Evolutionary conservation across 2,113 vertebrate genomes (phyloP).

Genomic region (Cryptomyrus ogoouensis): DNA sequence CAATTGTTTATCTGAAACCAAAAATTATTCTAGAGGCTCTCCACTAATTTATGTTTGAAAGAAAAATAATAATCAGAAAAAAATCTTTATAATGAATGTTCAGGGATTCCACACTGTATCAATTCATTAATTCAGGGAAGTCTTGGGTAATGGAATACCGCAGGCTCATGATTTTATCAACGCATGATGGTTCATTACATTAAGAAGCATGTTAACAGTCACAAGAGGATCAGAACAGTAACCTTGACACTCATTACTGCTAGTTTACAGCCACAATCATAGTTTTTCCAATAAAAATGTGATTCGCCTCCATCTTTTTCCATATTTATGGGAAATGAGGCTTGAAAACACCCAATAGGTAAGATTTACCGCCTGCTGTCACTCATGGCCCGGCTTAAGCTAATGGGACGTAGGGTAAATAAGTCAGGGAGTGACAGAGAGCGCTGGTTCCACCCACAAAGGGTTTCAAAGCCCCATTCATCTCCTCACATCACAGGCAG

Average conservation of each 20-base stretch:
- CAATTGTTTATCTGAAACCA: not conserved
- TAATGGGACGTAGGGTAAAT: not conserved
- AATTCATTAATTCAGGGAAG: constrained; percentile 1
- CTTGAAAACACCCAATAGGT: not conserved
- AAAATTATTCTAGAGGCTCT: not conserved
- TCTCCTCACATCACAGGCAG: not conserved
- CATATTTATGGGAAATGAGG: constrained; percentile 7
- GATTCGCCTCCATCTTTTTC: not conserved
- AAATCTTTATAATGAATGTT: not conserved
- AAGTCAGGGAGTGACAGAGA: not conserved
- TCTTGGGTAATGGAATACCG: not conserved
- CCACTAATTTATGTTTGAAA: not conserved
- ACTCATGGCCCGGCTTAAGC: not conserved
- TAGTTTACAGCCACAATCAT: not conserved
- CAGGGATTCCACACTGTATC: not conserved
- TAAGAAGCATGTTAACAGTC: not conserved
- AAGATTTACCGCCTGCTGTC: constrained; percentile 1
- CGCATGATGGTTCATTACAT: not conserved
- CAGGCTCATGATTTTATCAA: not conserved
- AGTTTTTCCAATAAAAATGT: not conserved
- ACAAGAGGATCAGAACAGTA: not conserved
- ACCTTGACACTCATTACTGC: not conserved
- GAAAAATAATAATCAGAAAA: not conserved
- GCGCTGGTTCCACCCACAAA: not conserved
- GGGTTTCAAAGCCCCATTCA: not conserved